Percentiles rank a stretch among this genome's conserved stretches.
phyloP scores from a whole-genome alignment of 2,797 vertebrate species.

The Masticophis lateralis region DNA sequence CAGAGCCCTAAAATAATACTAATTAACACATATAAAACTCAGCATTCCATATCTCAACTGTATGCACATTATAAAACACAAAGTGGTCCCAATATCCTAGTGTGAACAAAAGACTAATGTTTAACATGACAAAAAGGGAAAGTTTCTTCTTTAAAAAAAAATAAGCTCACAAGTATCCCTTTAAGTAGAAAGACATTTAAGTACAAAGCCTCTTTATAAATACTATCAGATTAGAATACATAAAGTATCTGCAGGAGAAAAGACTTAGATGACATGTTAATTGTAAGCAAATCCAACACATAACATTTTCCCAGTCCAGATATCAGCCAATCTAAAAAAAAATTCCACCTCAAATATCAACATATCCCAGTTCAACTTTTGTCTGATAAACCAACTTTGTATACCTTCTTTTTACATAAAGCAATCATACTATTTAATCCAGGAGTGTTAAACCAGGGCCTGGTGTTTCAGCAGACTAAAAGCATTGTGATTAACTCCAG shows the following conservation, averaged over 20 bases:
- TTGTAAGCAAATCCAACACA: neutral
- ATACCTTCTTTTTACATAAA: neutral
- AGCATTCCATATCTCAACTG: neutral
- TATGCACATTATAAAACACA: neutral
- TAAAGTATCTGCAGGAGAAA: neutral
- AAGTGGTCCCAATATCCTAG: neutral
- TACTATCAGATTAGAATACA: neutral
- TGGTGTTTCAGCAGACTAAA: too few species aligned
- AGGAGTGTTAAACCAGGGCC: too few species aligned
- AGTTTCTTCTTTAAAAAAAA: neutral
- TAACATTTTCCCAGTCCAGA: neutral
- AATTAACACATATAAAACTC: neutral
- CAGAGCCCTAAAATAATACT: neutral
- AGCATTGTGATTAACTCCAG: too few species aligned
- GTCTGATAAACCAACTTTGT: neutral
- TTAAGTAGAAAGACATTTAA: neutral
- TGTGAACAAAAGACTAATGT: neutral
- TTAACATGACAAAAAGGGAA: neutral
- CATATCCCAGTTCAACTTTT: neutral
- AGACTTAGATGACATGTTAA: neutral
- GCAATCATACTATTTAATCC: neutral
- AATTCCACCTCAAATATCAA: neutral
- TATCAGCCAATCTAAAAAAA: neutral
- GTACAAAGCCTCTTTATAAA: neutral
- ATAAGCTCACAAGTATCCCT: neutral